Percentiles rank a stretch among this genome's conserved stretches.
phyloP scores from a whole-genome alignment of 1,140 invertebrate species.

The Drosophila melanica region DNA sequence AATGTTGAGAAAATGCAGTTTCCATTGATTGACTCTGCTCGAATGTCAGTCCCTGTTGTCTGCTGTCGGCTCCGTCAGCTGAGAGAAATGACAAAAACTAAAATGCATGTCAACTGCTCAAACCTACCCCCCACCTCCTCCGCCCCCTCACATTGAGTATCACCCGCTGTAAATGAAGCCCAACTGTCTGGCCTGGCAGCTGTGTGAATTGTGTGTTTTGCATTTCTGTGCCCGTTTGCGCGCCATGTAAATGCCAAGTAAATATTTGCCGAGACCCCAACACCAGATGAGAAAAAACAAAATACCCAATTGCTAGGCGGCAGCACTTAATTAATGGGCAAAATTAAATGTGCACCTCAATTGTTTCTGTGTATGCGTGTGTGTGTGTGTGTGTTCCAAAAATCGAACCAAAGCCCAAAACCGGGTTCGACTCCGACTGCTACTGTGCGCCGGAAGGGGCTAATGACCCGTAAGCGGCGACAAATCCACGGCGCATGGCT shows the following conservation, averaged over 20 bases:
- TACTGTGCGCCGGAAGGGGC: constrained; percentile 53
- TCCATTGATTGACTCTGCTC: constrained; percentile 57
- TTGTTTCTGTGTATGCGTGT: constrained; percentile 6
- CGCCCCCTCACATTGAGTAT: not conserved
- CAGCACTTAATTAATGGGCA: constrained; percentile 60
- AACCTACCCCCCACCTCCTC: not conserved
- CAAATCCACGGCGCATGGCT: constrained; percentile 48
- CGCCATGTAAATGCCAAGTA: constrained; percentile 59
- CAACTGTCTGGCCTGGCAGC: constrained; percentile 55
- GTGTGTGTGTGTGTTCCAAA: not conserved
- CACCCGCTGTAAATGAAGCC: constrained; percentile 22
- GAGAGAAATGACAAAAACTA: constrained; percentile 7
- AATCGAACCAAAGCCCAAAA: constrained; percentile 11
- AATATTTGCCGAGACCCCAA: constrained; percentile 55
- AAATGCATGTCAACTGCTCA: constrained; percentile 47
- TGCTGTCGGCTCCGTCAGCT: constrained; percentile 28
- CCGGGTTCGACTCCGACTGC: constrained; percentile 31
- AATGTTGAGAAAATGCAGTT: constrained; percentile 30
- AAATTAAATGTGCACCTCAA: constrained; percentile 35
- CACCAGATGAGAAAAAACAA: not conserved
- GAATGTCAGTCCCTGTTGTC: constrained; percentile 36
- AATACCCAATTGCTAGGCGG: not conserved
- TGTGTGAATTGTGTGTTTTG: constrained; percentile 49
- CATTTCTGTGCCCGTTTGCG: constrained; percentile 49
- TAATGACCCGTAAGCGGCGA: constrained; percentile 57